Evolutionary conservation across 2,113 vertebrate species (phyloP), one percentile per base, ranked within the genome.

Genomic region (Nestor notabilis): DNA sequence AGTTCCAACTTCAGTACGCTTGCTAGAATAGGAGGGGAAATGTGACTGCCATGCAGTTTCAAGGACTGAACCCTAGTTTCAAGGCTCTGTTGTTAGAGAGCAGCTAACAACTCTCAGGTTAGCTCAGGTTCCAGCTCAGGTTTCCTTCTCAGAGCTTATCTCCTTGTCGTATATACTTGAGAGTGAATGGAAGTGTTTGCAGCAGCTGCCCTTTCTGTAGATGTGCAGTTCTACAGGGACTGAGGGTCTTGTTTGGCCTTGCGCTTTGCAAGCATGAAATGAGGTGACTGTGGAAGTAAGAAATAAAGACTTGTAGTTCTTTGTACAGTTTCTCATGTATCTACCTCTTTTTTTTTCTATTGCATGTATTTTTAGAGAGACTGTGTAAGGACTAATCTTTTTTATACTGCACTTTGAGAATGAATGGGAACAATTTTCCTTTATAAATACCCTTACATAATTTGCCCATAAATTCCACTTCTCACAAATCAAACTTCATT

Each of bases 391-490:
- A 41, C 44, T 87, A 71, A 91, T 75, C 15, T 71, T 39, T 88
- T 47, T 71, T 65, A 35, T 70, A 60, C 50, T 37, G 49, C 44
- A 75, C 49, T 90, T 96, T 28, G 63, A 91, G 58, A 94, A 58
- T 41, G 18, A 93, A 91, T 76, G 41, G 49, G 55, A 85, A 76
- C 63, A 85, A 33, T 95, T 94, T 90, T 91, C 58, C 37, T 93
- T 81, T 58, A 89, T 25, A 87, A 64, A 58, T 76, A 61, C 11
- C 41, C 37, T 92, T 65, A 71, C 58, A 49, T 82, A 86, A 79
- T 92, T 95, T 84, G 55, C 33, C 53, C 46, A 65, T 95, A 87
- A 90, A 88, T 92, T 90, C 37, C 29, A 79, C 28, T 84, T 92
- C 66, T 96, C 3, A 3, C 7, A 11, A 68, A 76, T 84, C 56